A percentile compares a stretch with the other conserved stretches of the same genome.
These are phyloP conservation scores for Coregonus ussuriensis DNA, from an alignment of 2,797 vertebrate genomes.

Conservation along the genomic window DNA sequence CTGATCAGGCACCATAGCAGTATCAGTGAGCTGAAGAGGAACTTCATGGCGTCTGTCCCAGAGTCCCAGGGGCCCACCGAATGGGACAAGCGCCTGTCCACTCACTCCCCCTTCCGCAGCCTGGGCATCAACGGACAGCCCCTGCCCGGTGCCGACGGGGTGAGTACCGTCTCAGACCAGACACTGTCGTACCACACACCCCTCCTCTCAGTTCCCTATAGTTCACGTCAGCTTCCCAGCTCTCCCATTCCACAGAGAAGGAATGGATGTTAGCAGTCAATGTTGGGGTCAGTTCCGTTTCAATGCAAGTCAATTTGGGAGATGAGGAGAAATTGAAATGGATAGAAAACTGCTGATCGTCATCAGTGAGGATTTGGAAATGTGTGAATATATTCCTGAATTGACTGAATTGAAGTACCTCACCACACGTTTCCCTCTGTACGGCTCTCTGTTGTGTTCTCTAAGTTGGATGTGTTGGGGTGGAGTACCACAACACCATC, in stretches of 20 bases:
- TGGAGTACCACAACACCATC: background rate
- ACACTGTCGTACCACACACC: background rate
- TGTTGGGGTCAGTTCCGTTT: background rate
- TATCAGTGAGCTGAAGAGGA: slow-evolving; percentile 93
- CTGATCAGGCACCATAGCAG: slow-evolving; percentile 91
- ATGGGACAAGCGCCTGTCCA: slow-evolving; percentile 97
- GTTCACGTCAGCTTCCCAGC: background rate
- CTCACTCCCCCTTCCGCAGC: slow-evolving; percentile 89
- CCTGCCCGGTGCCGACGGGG: slow-evolving; percentile 83
- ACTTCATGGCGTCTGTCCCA: slow-evolving; percentile 92
- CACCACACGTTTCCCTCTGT: background rate
- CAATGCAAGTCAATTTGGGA: slow-evolving; percentile 28
- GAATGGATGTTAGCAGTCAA: background rate
- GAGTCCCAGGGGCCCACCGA: slow-evolving; percentile 85
- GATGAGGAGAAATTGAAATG: background rate
- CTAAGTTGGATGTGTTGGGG: slow-evolving; percentile 4
- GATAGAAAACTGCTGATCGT: background rate
- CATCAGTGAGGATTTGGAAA: too few species aligned
- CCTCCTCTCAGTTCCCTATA: background rate
- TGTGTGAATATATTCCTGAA: slow-evolving; percentile 27
- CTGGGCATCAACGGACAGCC: slow-evolving; percentile 83
- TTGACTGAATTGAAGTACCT: slow-evolving; percentile 5
- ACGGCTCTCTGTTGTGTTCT: slow-evolving; percentile 6
- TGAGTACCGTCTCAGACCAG: slow-evolving; percentile 72
- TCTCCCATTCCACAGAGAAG: background rate